A percentile compares a stretch with the other conserved stretches of the same genome.
Conservation (phyloP, 2,113 vertebrate species). For the Opisthocomus hoazin region DNA sequence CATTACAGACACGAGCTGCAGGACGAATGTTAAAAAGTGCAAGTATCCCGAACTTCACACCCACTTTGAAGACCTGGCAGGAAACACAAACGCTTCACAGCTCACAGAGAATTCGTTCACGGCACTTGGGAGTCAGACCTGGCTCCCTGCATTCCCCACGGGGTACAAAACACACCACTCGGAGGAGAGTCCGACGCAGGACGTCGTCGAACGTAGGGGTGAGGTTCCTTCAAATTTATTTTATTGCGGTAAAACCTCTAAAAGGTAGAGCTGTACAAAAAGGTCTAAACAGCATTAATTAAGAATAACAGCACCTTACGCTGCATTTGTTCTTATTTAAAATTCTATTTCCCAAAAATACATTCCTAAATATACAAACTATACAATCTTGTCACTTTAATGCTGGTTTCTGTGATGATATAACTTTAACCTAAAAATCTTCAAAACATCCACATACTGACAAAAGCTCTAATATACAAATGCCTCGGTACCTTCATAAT, state of each 20-base stretch:
- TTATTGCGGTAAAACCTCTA: slow-evolving; percentile 78
- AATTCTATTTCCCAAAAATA: slow-evolving; percentile 80
- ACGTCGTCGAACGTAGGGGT: slow-evolving; percentile 38
- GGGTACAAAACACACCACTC: slow-evolving; percentile 61
- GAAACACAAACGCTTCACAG: slow-evolving; percentile 61
- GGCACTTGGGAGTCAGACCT: slow-evolving; percentile 9
- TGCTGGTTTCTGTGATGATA: slow-evolving; percentile 76
- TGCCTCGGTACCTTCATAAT: slow-evolving; percentile 73
- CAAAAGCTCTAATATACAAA: slow-evolving; percentile 58
- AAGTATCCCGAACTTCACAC: slow-evolving; percentile 48
- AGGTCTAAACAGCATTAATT: slow-evolving; percentile 66
- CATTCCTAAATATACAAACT: slow-evolving; percentile 86
- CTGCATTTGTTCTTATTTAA: slow-evolving; percentile 74
- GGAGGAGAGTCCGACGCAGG: slow-evolving; percentile 48
- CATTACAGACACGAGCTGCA: slow-evolving; percentile 31
- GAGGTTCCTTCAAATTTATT: slow-evolving; percentile 50
- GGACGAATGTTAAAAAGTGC: slow-evolving; percentile 53
- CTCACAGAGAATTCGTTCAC: slow-evolving; percentile 47
- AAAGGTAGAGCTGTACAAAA: slow-evolving; percentile 77
- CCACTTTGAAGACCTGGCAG: slow-evolving; percentile 31
- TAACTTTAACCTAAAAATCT: slow-evolving; percentile 63
- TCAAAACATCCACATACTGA: slow-evolving; percentile 57
- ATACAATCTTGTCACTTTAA: slow-evolving; percentile 78
- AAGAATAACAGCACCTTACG: slow-evolving; percentile 69
- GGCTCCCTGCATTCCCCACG: slow-evolving; percentile 46